These are phyloP conservation scores for Leucophenga varia DNA, from an alignment of 1,140 invertebrate genomes.

Conservation along the genomic window DNA sequence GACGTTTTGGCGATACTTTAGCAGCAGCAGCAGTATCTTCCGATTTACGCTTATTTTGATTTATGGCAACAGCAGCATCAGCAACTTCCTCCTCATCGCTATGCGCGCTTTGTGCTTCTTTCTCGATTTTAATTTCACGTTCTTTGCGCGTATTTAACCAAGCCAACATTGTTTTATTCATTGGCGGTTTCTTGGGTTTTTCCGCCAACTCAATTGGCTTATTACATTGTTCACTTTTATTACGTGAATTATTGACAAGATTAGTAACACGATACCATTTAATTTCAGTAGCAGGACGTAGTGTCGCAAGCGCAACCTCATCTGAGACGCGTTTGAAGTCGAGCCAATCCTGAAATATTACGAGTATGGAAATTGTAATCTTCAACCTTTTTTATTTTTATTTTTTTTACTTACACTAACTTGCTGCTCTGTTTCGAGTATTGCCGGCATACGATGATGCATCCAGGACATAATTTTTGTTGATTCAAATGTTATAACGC, in stretches of 20 bases:
- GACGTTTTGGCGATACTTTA: background rate
- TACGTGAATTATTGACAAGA: conserved; percentile 71
- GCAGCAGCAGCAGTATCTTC: too few species aligned
- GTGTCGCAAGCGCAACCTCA: conserved; percentile 60
- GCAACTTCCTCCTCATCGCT: conserved; percentile 7
- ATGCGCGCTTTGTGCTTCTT: conserved; percentile 15
- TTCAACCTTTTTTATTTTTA: too few species aligned
- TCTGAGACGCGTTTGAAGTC: conserved; percentile 63
- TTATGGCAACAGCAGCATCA: background rate
- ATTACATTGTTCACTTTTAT: conserved; percentile 70
- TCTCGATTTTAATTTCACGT: conserved; percentile 21
- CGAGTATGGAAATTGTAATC: too few species aligned
- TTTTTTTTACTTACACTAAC: conserved; percentile 60
- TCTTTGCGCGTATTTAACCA: conserved; percentile 36
- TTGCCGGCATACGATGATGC: conserved; percentile 79
- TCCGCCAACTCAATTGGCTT: conserved; percentile 56
- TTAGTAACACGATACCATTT: conserved; percentile 71
- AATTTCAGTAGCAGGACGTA: conserved; percentile 61
- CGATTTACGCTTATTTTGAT: background rate
- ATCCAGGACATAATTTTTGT: conserved; percentile 70
- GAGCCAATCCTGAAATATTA: conserved; percentile 69
- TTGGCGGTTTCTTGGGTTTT: conserved; percentile 25
- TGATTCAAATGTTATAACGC: conserved; percentile 76
- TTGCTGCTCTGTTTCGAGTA: conserved; percentile 70
- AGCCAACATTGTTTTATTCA: conserved; percentile 37